phyloP scores from a whole-genome alignment of 37 sponge, comb jelly and placozoan genomes.

The Crambe crambe region DNA sequence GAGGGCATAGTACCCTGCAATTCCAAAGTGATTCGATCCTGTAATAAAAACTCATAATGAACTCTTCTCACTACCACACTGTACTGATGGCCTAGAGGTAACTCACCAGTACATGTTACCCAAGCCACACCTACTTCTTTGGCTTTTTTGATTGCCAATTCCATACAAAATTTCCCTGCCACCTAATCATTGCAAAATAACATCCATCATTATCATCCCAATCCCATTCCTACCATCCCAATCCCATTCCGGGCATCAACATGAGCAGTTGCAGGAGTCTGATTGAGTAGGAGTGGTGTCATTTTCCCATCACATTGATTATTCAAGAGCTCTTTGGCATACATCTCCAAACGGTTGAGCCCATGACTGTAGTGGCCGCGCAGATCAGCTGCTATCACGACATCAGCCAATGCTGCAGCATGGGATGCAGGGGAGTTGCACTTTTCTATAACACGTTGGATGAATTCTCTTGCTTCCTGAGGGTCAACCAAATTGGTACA shows the following conservation, averaged over 20 bases:
- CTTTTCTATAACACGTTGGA: conserved; percentile 47
- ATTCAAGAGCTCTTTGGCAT: conserved; percentile 60
- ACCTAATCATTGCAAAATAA: conserved; percentile 50
- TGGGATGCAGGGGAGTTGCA: conserved; percentile 45
- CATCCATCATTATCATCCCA: not conserved
- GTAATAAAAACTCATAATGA: no score
- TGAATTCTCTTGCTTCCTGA: conserved; percentile 57
- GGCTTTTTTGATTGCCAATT: conserved; percentile 88
- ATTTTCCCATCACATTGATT: conserved; percentile 69
- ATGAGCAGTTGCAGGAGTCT: conserved; percentile 80
- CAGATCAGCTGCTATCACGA: conserved; percentile 77
- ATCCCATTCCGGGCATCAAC: conserved; percentile 85
- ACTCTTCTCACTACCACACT: no score
- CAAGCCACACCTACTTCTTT: conserved; percentile 81
- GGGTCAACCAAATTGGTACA: conserved; percentile 14
- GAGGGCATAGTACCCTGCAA: conserved; percentile 87
- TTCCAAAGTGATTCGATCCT: conserved; percentile 96
- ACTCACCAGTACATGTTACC: conserved; percentile 86
- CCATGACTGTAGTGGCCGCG: conserved; percentile 97
- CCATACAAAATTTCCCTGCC: conserved; percentile 84
- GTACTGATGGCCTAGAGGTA: no score
- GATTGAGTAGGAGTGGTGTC: conserved; percentile 65
- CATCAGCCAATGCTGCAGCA: conserved; percentile 67
- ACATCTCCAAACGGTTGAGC: conserved; percentile 90
- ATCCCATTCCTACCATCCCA: conserved; percentile 62